These are phyloP conservation scores for Sebastes hubbsi DNA, from an alignment of 2,797 vertebrate species.

Conservation along the genomic window DNA sequence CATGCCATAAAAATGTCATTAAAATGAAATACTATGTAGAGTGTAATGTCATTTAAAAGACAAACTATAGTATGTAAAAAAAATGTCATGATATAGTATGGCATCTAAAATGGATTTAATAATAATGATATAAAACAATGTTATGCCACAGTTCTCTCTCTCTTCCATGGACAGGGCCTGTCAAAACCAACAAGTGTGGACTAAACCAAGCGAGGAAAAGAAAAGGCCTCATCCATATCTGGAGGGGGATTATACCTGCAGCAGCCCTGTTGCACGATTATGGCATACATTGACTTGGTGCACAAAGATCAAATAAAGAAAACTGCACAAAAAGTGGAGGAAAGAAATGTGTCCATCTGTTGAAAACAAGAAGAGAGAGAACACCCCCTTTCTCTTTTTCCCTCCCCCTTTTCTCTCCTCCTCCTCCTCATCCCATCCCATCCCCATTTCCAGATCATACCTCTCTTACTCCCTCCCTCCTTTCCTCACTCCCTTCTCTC, in stretches of 20 bases:
- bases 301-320: slow-evolving; percentile 22
- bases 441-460: slow-evolving; percentile 60
- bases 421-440: slow-evolving; percentile 47
- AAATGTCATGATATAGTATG: too few species aligned
- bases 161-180: slow-evolving; percentile 35
- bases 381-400: slow-evolving; percentile 24
- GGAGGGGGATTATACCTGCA: slow-evolving; percentile 20
- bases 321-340: slow-evolving; percentile 34
- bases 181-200: slow-evolving; percentile 62
- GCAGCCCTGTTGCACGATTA: slow-evolving; percentile 45
- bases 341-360: slow-evolving; percentile 65
- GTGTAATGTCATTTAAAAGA: too few species aligned
- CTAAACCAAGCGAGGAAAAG: slow-evolving; percentile 2
- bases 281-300: slow-evolving; percentile 52
- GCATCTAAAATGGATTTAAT: too few species aligned
- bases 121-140: too few species aligned
- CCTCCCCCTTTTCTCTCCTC: not conserved
- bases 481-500: not conserved
- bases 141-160: slow-evolving; percentile 24
- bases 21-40: too few species aligned
- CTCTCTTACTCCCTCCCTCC: slow-evolving; percentile 33
- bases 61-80: too few species aligned
- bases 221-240: slow-evolving; percentile 44
- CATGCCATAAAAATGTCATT: too few species aligned
- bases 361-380: slow-evolving; percentile 45